Evolutionary conservation across 2,888 invertebrate species (phyloP).

Genomic region (Koerneria pararmatus): DNA sequence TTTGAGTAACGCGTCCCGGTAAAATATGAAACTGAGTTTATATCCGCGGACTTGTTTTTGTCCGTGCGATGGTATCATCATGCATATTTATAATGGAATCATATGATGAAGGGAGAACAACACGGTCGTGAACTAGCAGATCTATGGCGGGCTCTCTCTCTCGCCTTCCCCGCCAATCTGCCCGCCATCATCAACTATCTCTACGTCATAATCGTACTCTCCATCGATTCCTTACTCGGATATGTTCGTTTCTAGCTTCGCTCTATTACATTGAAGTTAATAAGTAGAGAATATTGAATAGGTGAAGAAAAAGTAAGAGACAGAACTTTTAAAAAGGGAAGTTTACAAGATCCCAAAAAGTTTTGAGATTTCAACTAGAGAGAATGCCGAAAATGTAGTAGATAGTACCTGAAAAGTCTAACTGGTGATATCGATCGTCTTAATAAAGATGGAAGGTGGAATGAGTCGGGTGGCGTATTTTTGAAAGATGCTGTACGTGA

Average conservation of each 20-base stretch:
- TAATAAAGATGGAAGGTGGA: not conserved
- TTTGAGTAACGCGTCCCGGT: too few relatives aligned
- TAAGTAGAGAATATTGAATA: too few relatives aligned
- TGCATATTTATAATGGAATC: not conserved
- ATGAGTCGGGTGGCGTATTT: not conserved
- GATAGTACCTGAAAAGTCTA: not conserved
- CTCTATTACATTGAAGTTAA: constrained; percentile 7
- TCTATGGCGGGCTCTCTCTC: constrained; percentile 89
- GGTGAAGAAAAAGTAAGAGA: too few relatives aligned
- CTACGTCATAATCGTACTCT: constrained; percentile 91
- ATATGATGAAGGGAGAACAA: constrained; percentile 8
- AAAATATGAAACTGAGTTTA: not conserved
- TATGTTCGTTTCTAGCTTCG: constrained; percentile 67
- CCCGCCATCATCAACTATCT: constrained; percentile 92
- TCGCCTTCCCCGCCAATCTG: constrained; percentile 93
- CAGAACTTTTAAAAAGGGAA: too few relatives aligned
- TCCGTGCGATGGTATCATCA: not conserved
- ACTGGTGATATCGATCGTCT: not conserved
- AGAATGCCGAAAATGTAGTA: not conserved
- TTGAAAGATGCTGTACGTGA: not conserved
- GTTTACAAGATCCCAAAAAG: too few relatives aligned
- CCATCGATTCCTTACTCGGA: constrained; percentile 85
- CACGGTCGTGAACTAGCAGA: constrained; percentile 76
- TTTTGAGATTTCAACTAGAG: too few relatives aligned
- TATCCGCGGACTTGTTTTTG: not conserved